Evolutionary conservation across 2,113 vertebrate genomes (phyloP), one percentile per base, ranked within the genome.

Genomic region (Opisthocomus hoazin): DNA sequence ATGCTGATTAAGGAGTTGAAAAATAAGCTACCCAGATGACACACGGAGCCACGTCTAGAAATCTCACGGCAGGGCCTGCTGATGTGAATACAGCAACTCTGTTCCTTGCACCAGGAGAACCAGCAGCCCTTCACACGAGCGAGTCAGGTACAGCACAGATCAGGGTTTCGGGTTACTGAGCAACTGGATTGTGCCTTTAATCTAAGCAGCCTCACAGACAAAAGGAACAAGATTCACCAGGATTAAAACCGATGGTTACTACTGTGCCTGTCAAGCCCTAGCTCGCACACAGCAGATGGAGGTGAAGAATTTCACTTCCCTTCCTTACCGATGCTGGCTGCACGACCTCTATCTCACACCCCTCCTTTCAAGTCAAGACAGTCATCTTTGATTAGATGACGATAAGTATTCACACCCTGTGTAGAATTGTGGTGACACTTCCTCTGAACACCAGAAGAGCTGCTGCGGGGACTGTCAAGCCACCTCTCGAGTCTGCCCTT

Each of bases 151-250:
- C 10, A 8, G 83, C 56, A 81, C 79, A 81, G 50, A 60, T 39
- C 92, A 87, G 89, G 65, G 63, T 5, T 88, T 69, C 0, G 0
- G 54, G 46, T 94, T 73, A 79, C 92, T 73, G 91, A 96, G 87
- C 74, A 94, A 89, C 32, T 61, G 89, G 94, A 89, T 91, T 94
- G 91, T 73, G 69, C 39, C 87, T 68, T 95, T 94, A 82, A 94
- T 87, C 93, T 91, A 83, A 94, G 81, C 89, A 79, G 89, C 75
- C 81, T 92, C 65, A 24, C 37, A 94, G 87, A 94, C 54, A 26
- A 11, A 85, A 92, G 76, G 87, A 96, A 94, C 80, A 76, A 81
- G 89, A 96, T 93, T 94, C 77, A 89, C 87, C n/a, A 4, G 89
- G 89, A 94, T 96, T 96, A 91, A 89, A 96, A 87, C 32, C 19